A percentile compares a stretch with the other conserved stretches of the same genome.
phyloP scores from a whole-genome alignment of 2,797 vertebrate species.

The Pipistrellus pipistrellus region DNA sequence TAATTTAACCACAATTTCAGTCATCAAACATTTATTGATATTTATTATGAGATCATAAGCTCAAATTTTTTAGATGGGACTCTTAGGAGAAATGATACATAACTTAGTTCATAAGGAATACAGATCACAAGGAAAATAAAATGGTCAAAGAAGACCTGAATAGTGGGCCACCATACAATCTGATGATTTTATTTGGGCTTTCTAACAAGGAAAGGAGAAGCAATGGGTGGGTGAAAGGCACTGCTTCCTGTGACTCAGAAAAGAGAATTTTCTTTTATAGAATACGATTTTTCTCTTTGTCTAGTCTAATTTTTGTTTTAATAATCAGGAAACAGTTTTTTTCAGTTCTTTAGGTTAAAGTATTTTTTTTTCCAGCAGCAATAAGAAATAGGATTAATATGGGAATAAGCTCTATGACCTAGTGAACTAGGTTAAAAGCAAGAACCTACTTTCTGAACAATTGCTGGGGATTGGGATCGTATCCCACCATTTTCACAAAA shows the following conservation, averaged over 20 bases:
- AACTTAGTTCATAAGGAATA: constrained; percentile 4
- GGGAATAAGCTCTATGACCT: background rate
- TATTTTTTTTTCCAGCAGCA: background rate
- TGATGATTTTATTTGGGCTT: background rate
- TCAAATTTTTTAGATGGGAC: background rate
- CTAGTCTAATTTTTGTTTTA: background rate
- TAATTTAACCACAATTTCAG: background rate
- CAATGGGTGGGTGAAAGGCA: background rate
- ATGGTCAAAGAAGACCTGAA: background rate
- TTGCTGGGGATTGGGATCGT: background rate
- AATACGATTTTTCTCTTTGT: background rate
- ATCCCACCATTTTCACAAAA: background rate
- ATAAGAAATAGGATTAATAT: background rate
- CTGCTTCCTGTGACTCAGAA: background rate
- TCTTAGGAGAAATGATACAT: constrained; percentile 32
- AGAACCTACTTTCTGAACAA: background rate
- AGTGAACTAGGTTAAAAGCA: background rate
- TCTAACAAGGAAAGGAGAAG: background rate
- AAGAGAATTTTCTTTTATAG: background rate
- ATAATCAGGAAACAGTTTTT: background rate
- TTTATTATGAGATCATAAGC: constrained; percentile 25
- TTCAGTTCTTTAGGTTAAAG: background rate
- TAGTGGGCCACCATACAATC: background rate
- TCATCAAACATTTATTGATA: background rate
- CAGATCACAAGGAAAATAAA: constrained; percentile 18